Evolutionary conservation across 2,888 invertebrate species (phyloP).

Genomic region (Tiliacea citrago): DNA sequence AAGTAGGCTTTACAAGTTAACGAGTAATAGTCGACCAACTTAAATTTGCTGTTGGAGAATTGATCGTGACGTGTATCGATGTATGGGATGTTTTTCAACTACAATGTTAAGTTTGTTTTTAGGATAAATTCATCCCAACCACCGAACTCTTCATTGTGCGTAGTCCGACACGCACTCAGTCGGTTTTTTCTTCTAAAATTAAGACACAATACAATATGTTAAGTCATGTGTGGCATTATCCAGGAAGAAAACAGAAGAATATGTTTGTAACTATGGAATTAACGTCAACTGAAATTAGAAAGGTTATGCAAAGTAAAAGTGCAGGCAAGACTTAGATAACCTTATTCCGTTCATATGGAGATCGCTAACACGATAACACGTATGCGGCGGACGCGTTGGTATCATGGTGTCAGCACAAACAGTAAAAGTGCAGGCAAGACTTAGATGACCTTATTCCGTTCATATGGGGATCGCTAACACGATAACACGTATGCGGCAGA

Average conservation of each 20-base stretch:
- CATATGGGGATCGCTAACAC: background rate
- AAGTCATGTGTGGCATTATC: no score
- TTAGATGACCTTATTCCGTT: background rate
- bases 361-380: background rate
- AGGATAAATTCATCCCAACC: no score
- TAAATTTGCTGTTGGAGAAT: no score
- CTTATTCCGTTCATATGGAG: conserved; percentile 5
- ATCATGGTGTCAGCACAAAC: background rate
- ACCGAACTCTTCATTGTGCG: no score
- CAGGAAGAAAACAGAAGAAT: background rate
- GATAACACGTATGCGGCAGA: no score
- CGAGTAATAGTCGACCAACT: no score
- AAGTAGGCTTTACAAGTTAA: no score
- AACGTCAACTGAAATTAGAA: background rate
- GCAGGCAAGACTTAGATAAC: background rate
- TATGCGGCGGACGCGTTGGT: no score
- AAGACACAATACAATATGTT: background rate
- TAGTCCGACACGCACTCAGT: no score
- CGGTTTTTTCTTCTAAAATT: background rate
- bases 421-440: background rate
- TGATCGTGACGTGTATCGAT: no score
- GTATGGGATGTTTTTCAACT: no score
- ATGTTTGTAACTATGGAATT: background rate
- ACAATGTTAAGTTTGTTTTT: no score
- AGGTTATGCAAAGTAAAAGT: background rate